Evolutionary conservation across 2,888 invertebrate genomes (phyloP).

Genomic region (Abrostola triplasia): DNA sequence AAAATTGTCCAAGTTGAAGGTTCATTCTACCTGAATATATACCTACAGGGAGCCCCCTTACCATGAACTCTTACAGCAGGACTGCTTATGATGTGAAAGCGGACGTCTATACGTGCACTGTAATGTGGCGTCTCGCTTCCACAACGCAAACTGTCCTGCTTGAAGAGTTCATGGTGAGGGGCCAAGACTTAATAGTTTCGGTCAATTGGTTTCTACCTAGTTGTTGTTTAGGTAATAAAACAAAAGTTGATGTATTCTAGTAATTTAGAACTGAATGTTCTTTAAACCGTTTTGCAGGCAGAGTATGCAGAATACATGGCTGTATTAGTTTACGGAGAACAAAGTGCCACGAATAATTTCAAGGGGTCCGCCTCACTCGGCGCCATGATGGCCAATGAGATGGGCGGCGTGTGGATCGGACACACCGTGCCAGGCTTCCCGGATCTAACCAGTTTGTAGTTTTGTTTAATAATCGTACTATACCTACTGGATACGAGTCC

Average conservation of each 20-base stretch:
- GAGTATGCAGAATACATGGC: constrained; percentile 59
- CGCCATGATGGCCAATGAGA: constrained; percentile 87
- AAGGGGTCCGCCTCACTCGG: constrained; percentile 59
- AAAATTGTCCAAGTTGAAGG: no score
- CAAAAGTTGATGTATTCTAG: neutral
- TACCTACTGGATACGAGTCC: neutral
- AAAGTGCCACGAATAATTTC: neutral
- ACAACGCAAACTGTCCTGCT: no score
- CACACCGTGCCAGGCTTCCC: constrained; percentile 96
- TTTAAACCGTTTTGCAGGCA: constrained; percentile 17
- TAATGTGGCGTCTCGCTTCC: no score
- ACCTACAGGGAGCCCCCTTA: no score
- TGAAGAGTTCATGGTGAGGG: no score
- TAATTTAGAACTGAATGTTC: no score
- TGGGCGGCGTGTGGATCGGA: constrained; percentile 94
- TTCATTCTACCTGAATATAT: no score
- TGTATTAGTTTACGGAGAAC: constrained; percentile 59
- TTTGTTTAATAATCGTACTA: constrained; percentile 7
- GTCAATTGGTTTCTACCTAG: no score
- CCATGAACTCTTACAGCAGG: no score
- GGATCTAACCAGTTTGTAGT: constrained; percentile 60
- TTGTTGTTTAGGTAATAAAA: neutral
- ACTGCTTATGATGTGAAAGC: no score
- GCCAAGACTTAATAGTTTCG: no score
- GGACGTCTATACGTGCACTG: no score